These are phyloP conservation scores for Tragelaphus scriptus DNA, from an alignment of 2,113 vertebrate species.

Conservation along the genomic window DNA sequence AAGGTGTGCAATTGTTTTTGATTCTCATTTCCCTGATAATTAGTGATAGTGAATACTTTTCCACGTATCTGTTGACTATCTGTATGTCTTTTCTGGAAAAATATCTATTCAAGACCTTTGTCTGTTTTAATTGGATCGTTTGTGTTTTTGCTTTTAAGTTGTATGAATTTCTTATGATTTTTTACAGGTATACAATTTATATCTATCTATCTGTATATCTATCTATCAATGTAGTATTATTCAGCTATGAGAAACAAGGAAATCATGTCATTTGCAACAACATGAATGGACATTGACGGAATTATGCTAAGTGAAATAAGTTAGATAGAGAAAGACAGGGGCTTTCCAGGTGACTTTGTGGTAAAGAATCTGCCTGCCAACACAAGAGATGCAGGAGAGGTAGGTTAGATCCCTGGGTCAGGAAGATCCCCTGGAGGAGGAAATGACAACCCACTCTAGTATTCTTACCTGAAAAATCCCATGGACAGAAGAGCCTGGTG, in stretches of 20 bases:
- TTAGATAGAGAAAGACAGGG: not conserved
- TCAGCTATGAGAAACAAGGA: not conserved
- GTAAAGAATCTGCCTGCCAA: not conserved
- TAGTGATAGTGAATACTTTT: not conserved
- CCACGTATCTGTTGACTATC: not conserved
- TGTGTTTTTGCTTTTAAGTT: not conserved
- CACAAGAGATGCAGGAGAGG: not conserved
- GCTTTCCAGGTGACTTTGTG: not conserved
- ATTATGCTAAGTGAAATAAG: not conserved
- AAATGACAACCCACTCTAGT: not conserved
- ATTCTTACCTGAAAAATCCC: not conserved
- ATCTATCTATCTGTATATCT: too few relatives aligned
- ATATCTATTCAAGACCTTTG: not conserved
- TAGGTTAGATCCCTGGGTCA: not conserved
- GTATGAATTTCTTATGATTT: not conserved
- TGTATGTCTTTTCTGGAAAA: not conserved
- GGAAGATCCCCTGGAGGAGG: not conserved
- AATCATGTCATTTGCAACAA: not conserved
- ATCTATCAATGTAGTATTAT: not conserved
- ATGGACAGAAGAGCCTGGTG: not conserved
- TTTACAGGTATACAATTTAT: not conserved
- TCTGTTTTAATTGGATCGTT: not conserved
- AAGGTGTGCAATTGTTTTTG: not conserved
- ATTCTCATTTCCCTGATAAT: not conserved
- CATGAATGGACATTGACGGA: too few relatives aligned